These are phyloP conservation scores for Sorex fumeus DNA, from an alignment of 2,113 vertebrate genomes.

Conservation along the genomic window DNA sequence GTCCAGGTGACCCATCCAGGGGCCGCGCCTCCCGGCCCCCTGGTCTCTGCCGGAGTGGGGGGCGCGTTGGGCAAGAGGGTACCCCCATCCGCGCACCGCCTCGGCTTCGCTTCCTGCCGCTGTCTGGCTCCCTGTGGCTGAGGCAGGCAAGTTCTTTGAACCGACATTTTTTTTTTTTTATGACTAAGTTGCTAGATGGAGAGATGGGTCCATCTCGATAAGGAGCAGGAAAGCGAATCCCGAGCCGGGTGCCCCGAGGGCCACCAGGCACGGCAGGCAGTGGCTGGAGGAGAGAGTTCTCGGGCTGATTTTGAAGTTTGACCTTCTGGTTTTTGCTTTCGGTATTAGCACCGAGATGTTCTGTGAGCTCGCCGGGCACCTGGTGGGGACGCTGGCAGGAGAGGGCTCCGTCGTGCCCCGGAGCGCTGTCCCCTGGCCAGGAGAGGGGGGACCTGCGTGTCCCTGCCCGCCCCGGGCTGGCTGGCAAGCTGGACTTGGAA, in stretches of 20 bases:
- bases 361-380: not conserved
- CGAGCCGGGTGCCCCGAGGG: too few relatives aligned
- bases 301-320: conserved; percentile 71
- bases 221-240: not conserved
- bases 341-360: conserved; percentile 24
- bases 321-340: conserved; percentile 59
- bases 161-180: conserved; percentile 43
- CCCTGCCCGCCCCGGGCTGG: not conserved
- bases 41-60: too few relatives aligned
- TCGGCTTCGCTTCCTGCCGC: not conserved
- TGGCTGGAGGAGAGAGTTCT: conserved; percentile 39
- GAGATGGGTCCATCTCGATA: not conserved
- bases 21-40: not conserved
- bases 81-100: not conserved
- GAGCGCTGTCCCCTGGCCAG: not conserved
- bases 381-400: not conserved
- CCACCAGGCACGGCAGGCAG: too few relatives aligned
- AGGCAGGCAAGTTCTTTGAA: conserved; percentile 75
- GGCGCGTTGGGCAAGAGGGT: not conserved
- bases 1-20: not conserved
- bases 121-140: conserved; percentile 57
- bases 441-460: fast-evolving
- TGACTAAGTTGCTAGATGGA: conserved; percentile 48
- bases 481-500: not conserved
- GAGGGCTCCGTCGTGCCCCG: not conserved